Evolutionary conservation across 92 coral and sea anemone genomes (phyloP).

Genomic region (Phymanthus crucifer): DNA sequence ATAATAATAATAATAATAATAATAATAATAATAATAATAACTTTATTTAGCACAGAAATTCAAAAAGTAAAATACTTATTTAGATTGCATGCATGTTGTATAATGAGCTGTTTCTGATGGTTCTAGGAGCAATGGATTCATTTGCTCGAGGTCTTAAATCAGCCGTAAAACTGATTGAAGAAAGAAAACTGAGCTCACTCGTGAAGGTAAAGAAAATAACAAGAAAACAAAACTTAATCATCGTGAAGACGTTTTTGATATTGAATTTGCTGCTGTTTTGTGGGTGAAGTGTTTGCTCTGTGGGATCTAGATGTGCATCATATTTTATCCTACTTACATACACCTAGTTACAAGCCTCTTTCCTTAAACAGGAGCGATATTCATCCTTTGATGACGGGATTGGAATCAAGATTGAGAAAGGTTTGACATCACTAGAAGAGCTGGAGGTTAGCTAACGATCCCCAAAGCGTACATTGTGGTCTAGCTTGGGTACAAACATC

Average conservation of each 20-base stretch:
- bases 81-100: too few relatives aligned
- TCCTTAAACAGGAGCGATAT: constrained; percentile 63
- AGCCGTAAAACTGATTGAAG: constrained; percentile 74
- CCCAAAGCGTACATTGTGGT: background rate
- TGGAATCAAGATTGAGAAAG: constrained; percentile 84
- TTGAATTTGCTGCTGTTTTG: too few relatives aligned
- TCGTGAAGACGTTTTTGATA: background rate
- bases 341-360: too few relatives aligned
- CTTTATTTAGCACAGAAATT: too few relatives aligned
- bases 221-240: background rate
- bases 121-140: constrained; percentile 82
- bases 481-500: too few relatives aligned
- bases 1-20: too few relatives aligned
- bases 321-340: too few relatives aligned
- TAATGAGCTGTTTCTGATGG: background rate
- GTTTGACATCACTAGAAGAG: constrained; percentile 71
- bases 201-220: constrained; percentile 55
- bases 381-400: constrained; percentile 69
- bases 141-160: constrained; percentile 83
- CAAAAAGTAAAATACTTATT: too few relatives aligned
- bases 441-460: constrained; percentile 59
- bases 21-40: too few relatives aligned
- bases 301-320: too few relatives aligned
- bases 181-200: constrained; percentile 53
- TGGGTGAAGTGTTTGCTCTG: too few relatives aligned